Evolutionary conservation across 2,113 vertebrate genomes (phyloP).

Genomic region (Entosphenus tridentatus): DNA sequence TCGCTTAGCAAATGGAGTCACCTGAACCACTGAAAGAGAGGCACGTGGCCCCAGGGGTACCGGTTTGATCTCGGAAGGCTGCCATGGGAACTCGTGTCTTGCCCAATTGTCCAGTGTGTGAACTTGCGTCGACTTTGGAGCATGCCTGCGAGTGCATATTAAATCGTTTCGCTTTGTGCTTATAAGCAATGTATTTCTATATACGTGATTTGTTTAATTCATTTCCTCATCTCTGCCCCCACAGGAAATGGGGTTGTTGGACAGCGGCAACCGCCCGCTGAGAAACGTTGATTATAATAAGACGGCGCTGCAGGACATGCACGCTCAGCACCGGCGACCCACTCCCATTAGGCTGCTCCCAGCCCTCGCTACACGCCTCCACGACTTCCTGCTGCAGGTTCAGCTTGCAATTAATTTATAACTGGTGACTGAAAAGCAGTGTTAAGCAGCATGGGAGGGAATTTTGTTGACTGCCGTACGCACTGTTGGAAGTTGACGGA

Average conservation of each 20-base stretch:
- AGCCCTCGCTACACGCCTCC: conserved; percentile 35
- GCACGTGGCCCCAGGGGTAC: neutral
- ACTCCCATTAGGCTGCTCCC: conserved; percentile 40
- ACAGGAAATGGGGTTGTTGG: conserved; percentile 59
- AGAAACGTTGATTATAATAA: conserved; percentile 64
- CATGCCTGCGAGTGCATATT: neutral
- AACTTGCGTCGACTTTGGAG: rapidly evolving
- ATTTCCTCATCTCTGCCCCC: neutral
- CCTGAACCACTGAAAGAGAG: too few relatives aligned
- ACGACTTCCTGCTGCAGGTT: conserved; percentile 46
- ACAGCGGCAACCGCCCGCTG: conserved; percentile 56
- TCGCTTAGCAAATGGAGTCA: too few relatives aligned
- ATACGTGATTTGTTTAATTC: neutral
- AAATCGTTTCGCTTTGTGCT: neutral
- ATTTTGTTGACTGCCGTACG: too few relatives aligned
- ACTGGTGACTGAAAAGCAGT: neutral
- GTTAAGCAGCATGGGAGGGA: too few relatives aligned
- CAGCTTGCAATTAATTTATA: neutral
- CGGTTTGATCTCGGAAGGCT: neutral
- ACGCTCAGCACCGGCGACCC: conserved; percentile 38
- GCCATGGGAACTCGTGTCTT: conserved; percentile 2
- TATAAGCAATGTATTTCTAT: neutral
- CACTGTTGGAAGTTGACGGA: too few relatives aligned
- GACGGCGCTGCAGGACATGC: conserved; percentile 38
- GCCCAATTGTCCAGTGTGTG: neutral